Evolutionary conservation across 2,113 vertebrate species (phyloP).

Genomic region (Eurypyga helias): DNA sequence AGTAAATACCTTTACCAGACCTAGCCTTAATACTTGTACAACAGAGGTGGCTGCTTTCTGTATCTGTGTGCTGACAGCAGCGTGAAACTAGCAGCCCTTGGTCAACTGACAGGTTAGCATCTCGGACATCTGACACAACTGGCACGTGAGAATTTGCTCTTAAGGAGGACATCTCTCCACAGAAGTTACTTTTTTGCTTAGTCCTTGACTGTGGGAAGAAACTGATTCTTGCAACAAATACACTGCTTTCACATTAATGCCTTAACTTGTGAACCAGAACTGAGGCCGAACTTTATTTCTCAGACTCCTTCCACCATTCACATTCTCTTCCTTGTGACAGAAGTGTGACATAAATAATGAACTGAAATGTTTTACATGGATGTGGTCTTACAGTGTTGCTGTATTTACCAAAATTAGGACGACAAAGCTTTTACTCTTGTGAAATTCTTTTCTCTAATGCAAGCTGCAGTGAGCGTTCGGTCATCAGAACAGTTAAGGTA

Average conservation of each 20-base stretch:
- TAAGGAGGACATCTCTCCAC: not conserved
- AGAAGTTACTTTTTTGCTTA: not conserved
- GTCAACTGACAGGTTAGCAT: not conserved
- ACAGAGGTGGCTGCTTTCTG: not conserved
- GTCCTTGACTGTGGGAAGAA: not conserved
- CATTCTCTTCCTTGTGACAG: slow-evolving; percentile 11
- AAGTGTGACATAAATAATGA: not conserved
- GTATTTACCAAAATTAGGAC: not conserved
- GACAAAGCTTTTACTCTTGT: not conserved
- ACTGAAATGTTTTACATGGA: not conserved
- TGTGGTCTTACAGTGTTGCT: not conserved
- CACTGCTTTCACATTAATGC: not conserved
- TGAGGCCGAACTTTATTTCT: slow-evolving; percentile 48
- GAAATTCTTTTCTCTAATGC: not conserved
- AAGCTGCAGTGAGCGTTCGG: not conserved
- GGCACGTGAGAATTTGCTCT: not conserved
- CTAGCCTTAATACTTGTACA: not conserved
- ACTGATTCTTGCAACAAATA: not conserved
- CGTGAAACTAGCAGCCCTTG: not conserved
- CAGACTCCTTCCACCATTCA: not conserved
- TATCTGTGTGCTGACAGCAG: not conserved
- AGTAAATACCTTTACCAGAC: not conserved
- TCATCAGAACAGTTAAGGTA: not conserved
- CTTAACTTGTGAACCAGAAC: not conserved
- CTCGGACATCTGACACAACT: not conserved